phyloP scores from a whole-genome alignment of 2,888 invertebrate species.

The Petrolisthes manimaculis region DNA sequence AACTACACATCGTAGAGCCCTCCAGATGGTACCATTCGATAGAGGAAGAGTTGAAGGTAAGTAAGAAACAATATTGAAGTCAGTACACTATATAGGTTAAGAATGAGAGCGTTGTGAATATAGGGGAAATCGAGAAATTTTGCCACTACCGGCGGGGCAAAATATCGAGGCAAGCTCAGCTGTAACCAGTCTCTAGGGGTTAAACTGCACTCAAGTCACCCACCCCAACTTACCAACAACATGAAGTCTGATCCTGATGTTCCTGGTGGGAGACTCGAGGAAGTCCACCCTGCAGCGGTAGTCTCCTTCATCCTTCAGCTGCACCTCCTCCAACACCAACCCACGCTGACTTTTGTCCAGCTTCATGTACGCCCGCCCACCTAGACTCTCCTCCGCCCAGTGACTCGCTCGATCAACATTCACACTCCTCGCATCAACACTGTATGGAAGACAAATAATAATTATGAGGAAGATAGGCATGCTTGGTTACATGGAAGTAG shows the following conservation, averaged over 20 bases:
- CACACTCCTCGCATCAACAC: slow-evolving; percentile 39
- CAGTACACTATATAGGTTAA: too few relatives aligned
- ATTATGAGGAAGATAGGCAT: background rate
- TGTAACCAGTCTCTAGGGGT: too few relatives aligned
- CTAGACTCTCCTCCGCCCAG: slow-evolving; percentile 36
- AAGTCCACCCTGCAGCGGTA: slow-evolving; percentile 45
- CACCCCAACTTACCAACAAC: slow-evolving; percentile 28
- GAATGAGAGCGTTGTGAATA: too few relatives aligned
- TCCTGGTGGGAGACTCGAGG: slow-evolving; percentile 40
- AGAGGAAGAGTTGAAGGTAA: too few relatives aligned
- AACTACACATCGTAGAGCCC: too few relatives aligned
- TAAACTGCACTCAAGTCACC: too few relatives aligned
- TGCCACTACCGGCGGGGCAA: too few relatives aligned
- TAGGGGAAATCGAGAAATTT: too few relatives aligned
- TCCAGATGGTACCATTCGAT: too few relatives aligned
- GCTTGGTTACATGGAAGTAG: too few relatives aligned
- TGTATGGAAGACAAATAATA: background rate
- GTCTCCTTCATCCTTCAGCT: slow-evolving; percentile 33
- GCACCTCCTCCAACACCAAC: slow-evolving; percentile 34
- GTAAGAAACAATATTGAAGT: too few relatives aligned
- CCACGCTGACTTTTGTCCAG: slow-evolving; percentile 12
- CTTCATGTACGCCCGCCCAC: slow-evolving; percentile 32
- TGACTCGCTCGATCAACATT: slow-evolving; percentile 26
- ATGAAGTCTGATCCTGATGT: slow-evolving; percentile 22
- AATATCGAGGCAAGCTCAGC: too few relatives aligned